Conservation (phyloP, 2,888 invertebrate species). For the Acheta domesticus region DNA sequence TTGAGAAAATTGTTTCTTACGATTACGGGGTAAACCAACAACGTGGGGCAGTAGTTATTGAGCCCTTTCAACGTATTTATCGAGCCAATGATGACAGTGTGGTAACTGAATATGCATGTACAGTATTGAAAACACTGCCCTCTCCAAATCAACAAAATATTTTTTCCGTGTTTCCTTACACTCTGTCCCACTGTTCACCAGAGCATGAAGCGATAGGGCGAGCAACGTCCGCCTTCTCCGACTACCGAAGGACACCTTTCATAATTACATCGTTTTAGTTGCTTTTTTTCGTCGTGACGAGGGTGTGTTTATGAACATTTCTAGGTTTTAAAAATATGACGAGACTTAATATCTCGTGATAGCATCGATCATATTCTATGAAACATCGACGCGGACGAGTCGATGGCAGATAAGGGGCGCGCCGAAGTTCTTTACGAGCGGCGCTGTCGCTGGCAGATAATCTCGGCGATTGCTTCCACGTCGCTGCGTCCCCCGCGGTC, state of each 20-base stretch:
- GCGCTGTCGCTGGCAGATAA: background rate
- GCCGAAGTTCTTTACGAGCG: background rate
- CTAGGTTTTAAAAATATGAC: slow-evolving; percentile 7
- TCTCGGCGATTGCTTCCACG: background rate
- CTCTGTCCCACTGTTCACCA: too few species aligned
- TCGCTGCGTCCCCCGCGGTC: too few species aligned
- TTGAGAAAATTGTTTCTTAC: too few species aligned
- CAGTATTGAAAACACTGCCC: too few species aligned
- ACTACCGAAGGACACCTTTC: background rate
- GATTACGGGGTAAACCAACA: too few species aligned
- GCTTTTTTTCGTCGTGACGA: background rate
- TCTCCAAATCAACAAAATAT: too few species aligned
- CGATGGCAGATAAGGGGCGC: background rate
- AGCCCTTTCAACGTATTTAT: too few species aligned
- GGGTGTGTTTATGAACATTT: slow-evolving; percentile 18
- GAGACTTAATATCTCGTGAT: background rate
- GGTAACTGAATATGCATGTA: too few species aligned
- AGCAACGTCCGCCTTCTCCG: background rate
- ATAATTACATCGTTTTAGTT: background rate
- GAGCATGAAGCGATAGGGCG: too few species aligned
- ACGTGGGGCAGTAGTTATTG: too few species aligned
- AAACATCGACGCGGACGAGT: background rate
- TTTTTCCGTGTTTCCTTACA: too few species aligned
- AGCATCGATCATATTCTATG: slow-evolving; percentile 18
- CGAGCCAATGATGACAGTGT: too few species aligned